Evolutionary conservation across 2,888 invertebrate species (phyloP), one percentile per base, ranked within the genome.

Genomic region (Cinara cedri): DNA sequence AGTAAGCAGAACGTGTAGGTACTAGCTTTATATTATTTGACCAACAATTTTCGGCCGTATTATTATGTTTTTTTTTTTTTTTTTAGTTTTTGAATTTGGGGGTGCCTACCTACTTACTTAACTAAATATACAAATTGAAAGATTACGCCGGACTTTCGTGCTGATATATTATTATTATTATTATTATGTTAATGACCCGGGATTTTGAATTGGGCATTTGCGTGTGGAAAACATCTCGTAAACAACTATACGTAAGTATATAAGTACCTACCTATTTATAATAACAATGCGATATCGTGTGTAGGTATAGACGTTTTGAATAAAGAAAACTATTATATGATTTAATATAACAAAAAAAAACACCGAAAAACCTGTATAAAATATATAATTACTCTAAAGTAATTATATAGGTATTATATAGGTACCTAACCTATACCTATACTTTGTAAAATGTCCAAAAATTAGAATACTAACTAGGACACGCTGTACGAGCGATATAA

Each of bases 171-270:
- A 4, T 34, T 34, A 4, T 34, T 34, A 4, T 34, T 46, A 26
- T 57, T 72, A 49, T 9, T 49, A 46, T 60, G 72, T 26, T 46
- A 72, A 72, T 46, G 44, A 72, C 46, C 11, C n/a, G n/a, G 44
- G 44, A n/a, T 72, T 34, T 24, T n/a, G 57, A 13, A 46, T 60
- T n/a, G 57, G 55, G 26, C n/a, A 72, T 46, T 72, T 13, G 72
- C 57, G 57, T 19, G 72, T n/a, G 6, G 3, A 44, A 46, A 70
- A 16, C 49, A 42, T 46, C 46, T 46, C 57, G 57, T 60, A 46
- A 60, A 57, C 26, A 60, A n/a, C n/a, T n/a, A 46, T 6, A 4
- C 13, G 42, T 57, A 46, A 46, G 44, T 57, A 71, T 42, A 34
- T n/a, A 1, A n/a, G n/a, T n/a, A n/a, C 34, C 34, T 3, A 3